phyloP scores from a whole-genome alignment of 30 jellyfish, hydroid and myxozoan species.

The Aurelia aurita region DNA sequence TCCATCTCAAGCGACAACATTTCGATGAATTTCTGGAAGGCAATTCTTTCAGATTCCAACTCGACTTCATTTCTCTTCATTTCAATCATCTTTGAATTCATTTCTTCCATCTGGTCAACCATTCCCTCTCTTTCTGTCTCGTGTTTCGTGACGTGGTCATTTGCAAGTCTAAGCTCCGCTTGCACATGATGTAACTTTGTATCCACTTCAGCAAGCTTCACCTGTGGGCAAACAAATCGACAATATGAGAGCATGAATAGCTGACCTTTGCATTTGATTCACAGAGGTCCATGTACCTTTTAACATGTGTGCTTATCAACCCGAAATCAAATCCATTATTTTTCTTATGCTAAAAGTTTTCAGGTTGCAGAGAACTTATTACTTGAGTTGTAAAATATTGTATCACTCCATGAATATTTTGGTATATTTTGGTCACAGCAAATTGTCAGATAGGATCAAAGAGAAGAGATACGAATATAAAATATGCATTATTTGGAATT shows the following conservation, averaged over 20 bases:
- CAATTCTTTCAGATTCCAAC: constrained; percentile 88
- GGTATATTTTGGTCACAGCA: no score
- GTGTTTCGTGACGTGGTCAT: constrained; percentile 16
- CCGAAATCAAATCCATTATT: no score
- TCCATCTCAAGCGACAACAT: constrained; percentile 93
- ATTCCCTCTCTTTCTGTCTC: constrained; percentile 61
- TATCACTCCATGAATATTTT: no score
- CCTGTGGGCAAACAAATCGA: constrained; percentile 3
- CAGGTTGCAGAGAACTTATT: no score
- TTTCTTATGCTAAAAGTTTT: no score
- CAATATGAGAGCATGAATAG: not conserved
- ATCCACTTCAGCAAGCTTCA: constrained; percentile 73
- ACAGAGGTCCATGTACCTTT: no score
- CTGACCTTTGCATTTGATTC: not conserved
- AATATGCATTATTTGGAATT: no score
- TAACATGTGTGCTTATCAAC: no score
- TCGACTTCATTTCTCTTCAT: constrained; percentile 86
- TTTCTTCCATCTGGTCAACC: constrained; percentile 73
- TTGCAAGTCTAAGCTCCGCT: constrained; percentile 71
- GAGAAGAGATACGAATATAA: no score
- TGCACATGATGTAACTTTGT: constrained; percentile 72
- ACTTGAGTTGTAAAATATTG: no score
- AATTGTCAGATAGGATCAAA: no score
- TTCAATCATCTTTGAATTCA: constrained; percentile 72
- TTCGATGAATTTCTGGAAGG: constrained; percentile 91